A percentile compares a stretch with the other conserved stretches of the same genome.
These are phyloP conservation scores for Monoplex corrugatus DNA, from an alignment of 2,888 invertebrate genomes.

Conservation along the genomic window DNA sequence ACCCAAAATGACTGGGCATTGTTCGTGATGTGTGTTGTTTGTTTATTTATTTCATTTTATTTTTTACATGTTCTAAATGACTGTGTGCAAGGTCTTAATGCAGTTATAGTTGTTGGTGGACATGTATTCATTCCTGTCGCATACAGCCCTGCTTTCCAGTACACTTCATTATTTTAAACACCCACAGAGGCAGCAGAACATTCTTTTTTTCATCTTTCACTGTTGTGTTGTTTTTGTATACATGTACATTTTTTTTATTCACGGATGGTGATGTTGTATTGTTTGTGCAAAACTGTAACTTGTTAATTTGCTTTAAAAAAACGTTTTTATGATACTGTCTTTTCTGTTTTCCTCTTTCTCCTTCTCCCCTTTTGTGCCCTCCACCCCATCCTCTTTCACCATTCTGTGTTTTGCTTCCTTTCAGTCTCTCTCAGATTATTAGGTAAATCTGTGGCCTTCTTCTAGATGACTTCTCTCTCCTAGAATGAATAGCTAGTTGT, in stretches of 20 bases:
- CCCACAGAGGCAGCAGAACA: constrained; percentile 26
- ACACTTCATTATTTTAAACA: background rate
- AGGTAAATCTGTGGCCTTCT: constrained; percentile 30
- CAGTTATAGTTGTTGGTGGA: background rate
- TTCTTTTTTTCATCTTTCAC: background rate
- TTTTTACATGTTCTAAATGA: too few species aligned
- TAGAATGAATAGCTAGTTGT: background rate
- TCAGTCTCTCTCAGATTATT: background rate
- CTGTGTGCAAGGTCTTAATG: background rate
- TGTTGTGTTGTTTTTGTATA: background rate
- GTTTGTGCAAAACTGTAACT: background rate
- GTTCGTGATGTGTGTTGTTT: too few species aligned
- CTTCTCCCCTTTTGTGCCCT: background rate
- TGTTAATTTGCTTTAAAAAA: background rate
- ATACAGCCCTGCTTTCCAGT: background rate
- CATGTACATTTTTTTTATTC: background rate
- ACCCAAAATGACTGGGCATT: too few species aligned
- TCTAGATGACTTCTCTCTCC: background rate
- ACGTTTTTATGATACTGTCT: background rate
- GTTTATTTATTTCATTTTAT: too few species aligned
- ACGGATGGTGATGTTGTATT: background rate
- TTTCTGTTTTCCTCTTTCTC: background rate
- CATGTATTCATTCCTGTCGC: constrained; percentile 3
- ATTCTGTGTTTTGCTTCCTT: background rate
- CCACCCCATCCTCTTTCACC: background rate